Base-by-base conservation (phyloP, 2,888 invertebrate genomes). In the Drosophila pegasa region DNA sequence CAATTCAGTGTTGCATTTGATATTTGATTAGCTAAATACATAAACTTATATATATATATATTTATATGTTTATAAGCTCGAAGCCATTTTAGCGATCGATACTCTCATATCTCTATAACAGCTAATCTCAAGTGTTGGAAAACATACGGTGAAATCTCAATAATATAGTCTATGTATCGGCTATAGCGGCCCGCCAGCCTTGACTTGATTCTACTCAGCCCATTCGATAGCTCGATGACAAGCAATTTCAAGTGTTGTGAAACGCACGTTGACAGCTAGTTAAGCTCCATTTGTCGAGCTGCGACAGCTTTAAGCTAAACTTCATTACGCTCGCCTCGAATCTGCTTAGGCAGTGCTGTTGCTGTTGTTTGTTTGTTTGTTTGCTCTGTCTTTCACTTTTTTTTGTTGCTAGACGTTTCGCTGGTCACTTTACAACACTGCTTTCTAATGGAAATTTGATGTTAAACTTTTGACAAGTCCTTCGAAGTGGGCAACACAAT, bases 401-500 rank as follows among this genome's bases (percentile, higher is more conserved):
- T n/a, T 12, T 16, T 25, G 7, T 7, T 16, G 10, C 22, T n/a
- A 43, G 25, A 27, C 45, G 27, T 16, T 27, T 2, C 45, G 27
- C 38, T 58, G 40, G 50, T 33, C 50, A 18, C 57, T 58, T 48
- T 58, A 14, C 50, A 50, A 51, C 40, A 33, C 58, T 59, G 41
- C 37, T 58, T 48, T 55, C 20, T 48, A 57, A 67, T 65, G 65
- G 67, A 58, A 57, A 68, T 64, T 51, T 45, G 35, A 31, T 51
- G 43, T 52, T 54, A 48, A 70, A 58, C 31, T 64, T 64, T 54
- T 29, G 63, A 29, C 57, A 43, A 25, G 29, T 59, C 50, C 45
- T 29, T 10, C 62, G 66, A 75, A 75, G 75, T 75, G 71, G 66
- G 58, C 75, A 75, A 75, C 71, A 75, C 43, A 75, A 75, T 75